Conservation (phyloP, 2,113 vertebrate genomes). For the Gavialis gangeticus region DNA sequence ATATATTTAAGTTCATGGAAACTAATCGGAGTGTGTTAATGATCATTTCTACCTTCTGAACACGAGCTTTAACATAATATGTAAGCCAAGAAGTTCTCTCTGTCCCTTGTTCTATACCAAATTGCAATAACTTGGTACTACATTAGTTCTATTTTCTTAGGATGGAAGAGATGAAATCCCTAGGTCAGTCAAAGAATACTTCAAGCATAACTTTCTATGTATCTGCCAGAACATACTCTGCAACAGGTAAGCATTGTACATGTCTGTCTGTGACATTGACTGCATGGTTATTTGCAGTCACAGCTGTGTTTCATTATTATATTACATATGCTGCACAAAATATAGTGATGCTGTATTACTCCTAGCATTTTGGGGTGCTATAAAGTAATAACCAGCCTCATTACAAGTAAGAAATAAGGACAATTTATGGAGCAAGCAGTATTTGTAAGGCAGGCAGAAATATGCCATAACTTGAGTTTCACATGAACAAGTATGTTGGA, state of each 20-base stretch:
- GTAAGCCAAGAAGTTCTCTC: not conserved
- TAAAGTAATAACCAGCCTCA: not conserved
- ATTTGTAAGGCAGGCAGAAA: fast-evolving
- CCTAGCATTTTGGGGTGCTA: fast-evolving
- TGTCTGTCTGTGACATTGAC: not conserved
- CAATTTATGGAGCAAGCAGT: not conserved
- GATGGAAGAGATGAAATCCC: not conserved
- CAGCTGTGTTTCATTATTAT: not conserved
- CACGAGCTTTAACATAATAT: not conserved
- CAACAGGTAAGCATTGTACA: not conserved
- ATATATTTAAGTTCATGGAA: not conserved
- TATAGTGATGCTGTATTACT: fast-evolving
- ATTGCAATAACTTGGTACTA: not conserved
- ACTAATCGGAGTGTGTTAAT: not conserved
- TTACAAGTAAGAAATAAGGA: not conserved
- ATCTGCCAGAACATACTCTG: not conserved
- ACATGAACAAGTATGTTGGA: not conserved
- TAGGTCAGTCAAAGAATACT: not conserved
- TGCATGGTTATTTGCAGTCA: not conserved
- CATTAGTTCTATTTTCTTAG: not conserved
- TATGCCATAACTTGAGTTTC: not conserved
- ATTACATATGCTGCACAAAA: not conserved
- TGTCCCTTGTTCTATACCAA: not conserved
- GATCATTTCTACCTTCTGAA: not conserved
- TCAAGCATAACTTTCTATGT: not conserved